Conservation (phyloP, 2,113 vertebrate genomes). For the Pelecanoides urinatrix region DNA sequence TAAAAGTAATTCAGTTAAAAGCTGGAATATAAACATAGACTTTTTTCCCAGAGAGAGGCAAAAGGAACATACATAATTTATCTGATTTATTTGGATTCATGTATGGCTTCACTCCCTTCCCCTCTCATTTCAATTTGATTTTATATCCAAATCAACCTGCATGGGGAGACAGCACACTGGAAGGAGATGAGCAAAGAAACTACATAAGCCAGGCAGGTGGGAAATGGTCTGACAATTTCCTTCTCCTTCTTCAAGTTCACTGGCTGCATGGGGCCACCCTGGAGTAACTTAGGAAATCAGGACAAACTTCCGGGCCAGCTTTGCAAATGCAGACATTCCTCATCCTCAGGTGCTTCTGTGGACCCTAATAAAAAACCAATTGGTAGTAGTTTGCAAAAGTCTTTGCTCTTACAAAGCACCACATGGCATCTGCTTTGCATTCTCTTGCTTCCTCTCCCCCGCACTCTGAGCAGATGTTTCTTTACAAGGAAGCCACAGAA, state of each 20-base stretch:
- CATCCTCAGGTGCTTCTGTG: neutral
- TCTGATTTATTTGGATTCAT: neutral
- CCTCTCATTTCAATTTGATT: neutral
- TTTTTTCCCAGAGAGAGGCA: neutral
- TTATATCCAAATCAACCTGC: neutral
- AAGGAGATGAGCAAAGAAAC: neutral
- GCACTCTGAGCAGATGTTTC: neutral
- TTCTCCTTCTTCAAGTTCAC: neutral
- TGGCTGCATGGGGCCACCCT: neutral
- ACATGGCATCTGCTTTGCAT: neutral
- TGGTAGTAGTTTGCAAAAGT: neutral
- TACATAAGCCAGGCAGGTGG: neutral
- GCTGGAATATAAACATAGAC: neutral
- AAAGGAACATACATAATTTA: neutral
- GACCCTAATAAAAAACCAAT: neutral
- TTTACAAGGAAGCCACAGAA: neutral
- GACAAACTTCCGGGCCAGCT: neutral
- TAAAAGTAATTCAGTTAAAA: neutral
- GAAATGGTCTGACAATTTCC: neutral
- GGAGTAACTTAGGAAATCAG: neutral
- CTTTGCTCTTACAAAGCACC: neutral
- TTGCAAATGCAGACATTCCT: neutral
- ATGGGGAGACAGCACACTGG: neutral
- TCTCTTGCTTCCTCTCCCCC: neutral
- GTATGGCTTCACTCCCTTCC: neutral